These are phyloP conservation scores for Bombus vancouverensis DNA, from an alignment of 1,140 invertebrate genomes.

Conservation along the genomic window DNA sequence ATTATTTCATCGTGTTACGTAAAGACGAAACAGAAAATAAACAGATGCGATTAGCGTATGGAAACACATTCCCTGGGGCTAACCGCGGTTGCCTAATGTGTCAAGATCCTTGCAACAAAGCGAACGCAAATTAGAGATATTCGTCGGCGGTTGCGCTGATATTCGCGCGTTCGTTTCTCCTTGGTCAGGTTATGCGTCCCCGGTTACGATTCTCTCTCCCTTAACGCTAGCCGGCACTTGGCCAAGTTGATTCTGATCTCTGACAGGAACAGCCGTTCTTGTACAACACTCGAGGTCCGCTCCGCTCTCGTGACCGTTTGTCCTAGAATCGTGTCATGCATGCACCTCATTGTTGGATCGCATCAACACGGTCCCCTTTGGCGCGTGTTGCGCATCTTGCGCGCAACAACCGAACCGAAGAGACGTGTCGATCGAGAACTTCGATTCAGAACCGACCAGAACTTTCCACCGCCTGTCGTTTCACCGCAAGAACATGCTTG, in stretches of 20 bases:
- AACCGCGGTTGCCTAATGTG: not conserved
- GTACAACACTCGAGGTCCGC: constrained; percentile 28
- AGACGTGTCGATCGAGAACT: constrained; percentile 15
- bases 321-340: constrained; percentile 53
- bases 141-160: not conserved
- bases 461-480: not conserved
- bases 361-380: constrained; percentile 4
- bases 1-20: not conserved
- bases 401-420: too few species aligned
- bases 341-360: constrained; percentile 28
- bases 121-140: constrained; percentile 13
- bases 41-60: not conserved
- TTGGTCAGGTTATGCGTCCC: constrained; percentile 12
- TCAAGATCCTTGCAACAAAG: not conserved
- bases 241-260: constrained; percentile 53
- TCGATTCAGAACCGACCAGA: not conserved
- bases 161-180: not conserved
- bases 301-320: constrained; percentile 49
- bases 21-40: not conserved
- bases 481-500: not conserved
- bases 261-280: constrained; percentile 44
- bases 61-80: not conserved
- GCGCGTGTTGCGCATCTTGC: constrained; percentile 1
- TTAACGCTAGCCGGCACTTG: not conserved
- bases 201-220: constrained; percentile 1